Percentiles rank a stretch among this genome's conserved stretches.
These are phyloP conservation scores for Platygyra sinensis DNA, from an alignment of 64 coral and sea anemone species.

Conservation along the genomic window DNA sequence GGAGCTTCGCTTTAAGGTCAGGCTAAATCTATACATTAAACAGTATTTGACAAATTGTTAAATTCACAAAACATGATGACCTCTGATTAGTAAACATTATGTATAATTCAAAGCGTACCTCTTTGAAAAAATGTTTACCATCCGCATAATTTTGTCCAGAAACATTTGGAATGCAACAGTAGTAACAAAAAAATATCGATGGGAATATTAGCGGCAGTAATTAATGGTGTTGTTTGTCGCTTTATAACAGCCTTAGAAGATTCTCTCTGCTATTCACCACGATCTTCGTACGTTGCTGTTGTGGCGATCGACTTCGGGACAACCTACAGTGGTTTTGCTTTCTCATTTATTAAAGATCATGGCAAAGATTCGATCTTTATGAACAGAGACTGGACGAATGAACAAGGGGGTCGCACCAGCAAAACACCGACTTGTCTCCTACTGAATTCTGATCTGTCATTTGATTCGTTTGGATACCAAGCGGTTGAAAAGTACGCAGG, in stretches of 20 bases:
- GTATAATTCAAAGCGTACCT: no score
- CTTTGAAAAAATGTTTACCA: no score
- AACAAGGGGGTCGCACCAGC: background rate
- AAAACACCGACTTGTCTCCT: constrained; percentile 19
- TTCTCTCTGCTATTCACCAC: background rate
- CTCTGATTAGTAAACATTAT: no score
- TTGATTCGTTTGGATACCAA: constrained; percentile 26
- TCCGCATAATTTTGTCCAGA: no score
- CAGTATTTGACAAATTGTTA: no score
- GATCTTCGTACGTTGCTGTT: background rate
- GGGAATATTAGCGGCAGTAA: no score
- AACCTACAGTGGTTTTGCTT: constrained; percentile 39
- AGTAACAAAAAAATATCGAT: no score
- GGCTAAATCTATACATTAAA: no score
- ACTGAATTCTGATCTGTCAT: background rate
- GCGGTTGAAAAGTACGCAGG: constrained; percentile 25
- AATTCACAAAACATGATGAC: no score
- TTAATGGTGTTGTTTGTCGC: no score
- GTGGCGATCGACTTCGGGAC: constrained; percentile 44
- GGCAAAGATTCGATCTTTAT: constrained; percentile 10
- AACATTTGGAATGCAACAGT: no score
- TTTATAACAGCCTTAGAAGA: background rate
- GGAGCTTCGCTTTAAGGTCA: no score
- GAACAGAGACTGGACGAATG: constrained; percentile 25
- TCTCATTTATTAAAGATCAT: constrained; percentile 19